phyloP scores from a whole-genome alignment of 2,113 vertebrate species.

The Scytalopus superciliaris region DNA sequence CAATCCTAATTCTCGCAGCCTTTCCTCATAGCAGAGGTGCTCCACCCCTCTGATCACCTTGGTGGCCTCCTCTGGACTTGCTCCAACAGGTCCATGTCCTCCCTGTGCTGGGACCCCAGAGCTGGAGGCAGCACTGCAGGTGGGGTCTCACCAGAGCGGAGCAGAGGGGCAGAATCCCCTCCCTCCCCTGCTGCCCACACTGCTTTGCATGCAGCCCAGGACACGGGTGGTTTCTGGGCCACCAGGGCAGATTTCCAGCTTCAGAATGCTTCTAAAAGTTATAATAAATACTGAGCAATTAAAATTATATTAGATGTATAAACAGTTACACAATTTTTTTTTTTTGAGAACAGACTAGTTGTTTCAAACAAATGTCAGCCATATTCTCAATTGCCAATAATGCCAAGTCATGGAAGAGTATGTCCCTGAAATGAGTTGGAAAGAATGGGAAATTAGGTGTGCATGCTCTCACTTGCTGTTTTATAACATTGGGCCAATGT shows the following conservation, averaged over 20 bases:
- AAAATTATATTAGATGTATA: background rate
- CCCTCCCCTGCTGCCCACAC: background rate
- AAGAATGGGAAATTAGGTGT: background rate
- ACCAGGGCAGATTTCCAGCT: accelerated
- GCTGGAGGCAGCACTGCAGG: background rate
- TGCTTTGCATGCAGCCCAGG: background rate
- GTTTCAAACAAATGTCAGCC: background rate
- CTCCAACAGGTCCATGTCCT: background rate
- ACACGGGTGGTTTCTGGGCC: background rate
- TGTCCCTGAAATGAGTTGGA: background rate
- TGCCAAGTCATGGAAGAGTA: background rate
- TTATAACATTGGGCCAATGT: background rate
- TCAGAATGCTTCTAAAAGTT: background rate
- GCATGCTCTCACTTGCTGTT: background rate
- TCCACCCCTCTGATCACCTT: background rate
- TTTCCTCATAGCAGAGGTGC: background rate
- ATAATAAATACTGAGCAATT: background rate
- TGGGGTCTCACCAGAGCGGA: background rate
- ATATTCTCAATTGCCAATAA: background rate
- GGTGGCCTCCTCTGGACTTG: background rate
- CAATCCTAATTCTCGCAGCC: accelerated
- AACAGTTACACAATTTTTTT: background rate
- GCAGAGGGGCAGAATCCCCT: background rate
- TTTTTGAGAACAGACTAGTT: background rate
- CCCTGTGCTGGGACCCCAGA: background rate